phyloP scores from a whole-genome alignment of 2,113 vertebrate genomes.

The Pollachius pollachius region DNA sequence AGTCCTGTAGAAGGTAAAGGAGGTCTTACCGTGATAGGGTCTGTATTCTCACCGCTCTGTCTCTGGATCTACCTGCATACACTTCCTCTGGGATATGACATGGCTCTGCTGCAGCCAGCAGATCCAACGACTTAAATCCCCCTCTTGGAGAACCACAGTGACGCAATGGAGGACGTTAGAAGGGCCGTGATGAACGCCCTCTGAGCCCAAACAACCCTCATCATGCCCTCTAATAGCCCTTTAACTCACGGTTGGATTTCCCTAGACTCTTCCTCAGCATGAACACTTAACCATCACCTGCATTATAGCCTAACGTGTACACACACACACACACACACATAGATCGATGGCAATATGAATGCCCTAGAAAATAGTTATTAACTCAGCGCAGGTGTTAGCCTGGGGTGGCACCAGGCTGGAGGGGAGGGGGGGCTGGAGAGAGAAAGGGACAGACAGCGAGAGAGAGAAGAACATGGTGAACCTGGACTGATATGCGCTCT shows the following conservation, averaged over 20 bases:
- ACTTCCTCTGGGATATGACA: slow-evolving; percentile 37
- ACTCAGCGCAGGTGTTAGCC: slow-evolving; percentile 65
- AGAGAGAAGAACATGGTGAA: too few species aligned
- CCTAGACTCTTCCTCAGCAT: slow-evolving; percentile 62
- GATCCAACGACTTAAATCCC: slow-evolving; percentile 59
- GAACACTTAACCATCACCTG: slow-evolving; percentile 65
- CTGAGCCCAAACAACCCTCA: slow-evolving; percentile 69
- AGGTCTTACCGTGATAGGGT: slow-evolving; percentile 47
- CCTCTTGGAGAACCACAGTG: slow-evolving; percentile 64
- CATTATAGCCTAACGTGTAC: slow-evolving; percentile 54
- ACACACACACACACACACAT: slow-evolving; percentile 29
- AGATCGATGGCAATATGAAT: slow-evolving; percentile 40
- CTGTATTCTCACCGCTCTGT: slow-evolving; percentile 29
- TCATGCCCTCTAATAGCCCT: slow-evolving; percentile 70
- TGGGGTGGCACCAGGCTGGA: slow-evolving; percentile 31
- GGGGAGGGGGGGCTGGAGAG: too few species aligned
- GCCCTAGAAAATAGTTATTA: slow-evolving; percentile 75
- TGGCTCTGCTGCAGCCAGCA: slow-evolving; percentile 44
- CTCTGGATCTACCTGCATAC: slow-evolving; percentile 24
- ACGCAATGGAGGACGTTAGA: slow-evolving; percentile 59
- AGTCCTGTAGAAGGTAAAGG: not conserved
- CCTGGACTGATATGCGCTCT: too few species aligned
- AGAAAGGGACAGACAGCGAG: too few species aligned
- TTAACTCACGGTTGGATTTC: slow-evolving; percentile 73
- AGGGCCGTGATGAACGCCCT: slow-evolving; percentile 59